phyloP scores from a whole-genome alignment of 2,797 vertebrate genomes.

The Megalops cyprinoides region DNA sequence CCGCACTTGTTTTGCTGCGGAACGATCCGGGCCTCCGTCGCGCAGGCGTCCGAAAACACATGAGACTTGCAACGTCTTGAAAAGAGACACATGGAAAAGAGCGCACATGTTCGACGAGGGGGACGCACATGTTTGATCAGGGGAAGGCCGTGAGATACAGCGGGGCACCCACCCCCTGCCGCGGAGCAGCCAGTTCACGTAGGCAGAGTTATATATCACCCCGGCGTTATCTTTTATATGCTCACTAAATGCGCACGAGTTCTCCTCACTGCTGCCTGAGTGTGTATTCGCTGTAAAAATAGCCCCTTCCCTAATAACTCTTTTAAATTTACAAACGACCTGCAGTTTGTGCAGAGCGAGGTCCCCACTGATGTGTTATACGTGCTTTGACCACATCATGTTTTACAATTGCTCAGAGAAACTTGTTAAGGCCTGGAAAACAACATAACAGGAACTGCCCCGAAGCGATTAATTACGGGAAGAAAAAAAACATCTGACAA shows the following conservation, averaged over 20 bases:
- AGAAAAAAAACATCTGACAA: slow-evolving; percentile 6
- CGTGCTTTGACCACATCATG: neutral
- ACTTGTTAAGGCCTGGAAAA: neutral
- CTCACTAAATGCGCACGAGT: neutral
- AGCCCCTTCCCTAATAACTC: neutral
- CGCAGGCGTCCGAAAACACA: slow-evolving; percentile 50
- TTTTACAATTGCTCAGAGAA: neutral
- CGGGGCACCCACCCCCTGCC: neutral
- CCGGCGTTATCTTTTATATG: slow-evolving; percentile 6
- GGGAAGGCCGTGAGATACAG: neutral
- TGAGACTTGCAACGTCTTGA: slow-evolving; percentile 30
- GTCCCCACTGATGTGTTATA: neutral
- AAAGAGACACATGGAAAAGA: neutral
- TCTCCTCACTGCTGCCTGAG: neutral
- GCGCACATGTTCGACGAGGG: slow-evolving; percentile 2
- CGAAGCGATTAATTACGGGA: neutral
- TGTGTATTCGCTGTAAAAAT: neutral
- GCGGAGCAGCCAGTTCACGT: neutral
- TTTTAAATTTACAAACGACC: neutral
- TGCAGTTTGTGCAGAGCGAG: too few relatives aligned
- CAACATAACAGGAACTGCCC: slow-evolving; percentile 12
- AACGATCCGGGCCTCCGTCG: slow-evolving; percentile 61
- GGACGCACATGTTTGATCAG: neutral
- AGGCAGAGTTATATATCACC: neutral
- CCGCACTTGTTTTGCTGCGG: slow-evolving; percentile 79